Evolutionary conservation across 2,113 vertebrate species (phyloP), one percentile per base, ranked within the genome.

Genomic region (Bubo blakistoni): DNA sequence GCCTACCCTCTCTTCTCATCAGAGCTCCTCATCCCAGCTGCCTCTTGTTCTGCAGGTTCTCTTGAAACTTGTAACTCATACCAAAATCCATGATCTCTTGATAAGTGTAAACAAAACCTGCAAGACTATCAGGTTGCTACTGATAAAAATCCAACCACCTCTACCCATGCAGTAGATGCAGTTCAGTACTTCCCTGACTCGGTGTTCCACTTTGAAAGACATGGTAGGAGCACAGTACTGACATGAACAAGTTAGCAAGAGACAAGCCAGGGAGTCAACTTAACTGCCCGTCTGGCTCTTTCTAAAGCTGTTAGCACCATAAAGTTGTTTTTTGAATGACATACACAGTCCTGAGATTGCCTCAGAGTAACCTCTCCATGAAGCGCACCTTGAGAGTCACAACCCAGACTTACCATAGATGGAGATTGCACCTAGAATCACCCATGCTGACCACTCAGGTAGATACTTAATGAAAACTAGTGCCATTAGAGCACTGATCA

Each of bases 401-500:
- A 72, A 9, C 27, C 38, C 40, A 46, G 17, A 90, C 98, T 91
- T 97, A 99, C 99, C 99, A 6, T 99, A 99, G 94, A 99, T 94
- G 14, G 99, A 99, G 97, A 99, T 99, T 97, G 99, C 99, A 1
- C 98, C 99, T 84, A 99, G 98, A 95, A 99, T 99, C 98, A 99
- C 99, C 99, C 99, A 99, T 7, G 99, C 99, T 1, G 99, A 99
- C 99, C 99, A 99, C 97, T 99, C 99, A 0, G 99, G 99, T 42
- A 99, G 98, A 97, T 99, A 99, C 79, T 99, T 99, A 98, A 99
- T 99, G 98, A 99, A 99, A 94, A 99, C 99, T 51, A 99, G 97
- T 65, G 99, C 99, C 99, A 99, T 99, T 90, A 99, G 99, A 16
- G 99, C 99, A n/a, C 99, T 99, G 98, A 99, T 99, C 98, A 99